These are phyloP conservation scores for Epinephelus lanceolatus DNA, from an alignment of 2,113 vertebrate genomes.

Conservation along the genomic window DNA sequence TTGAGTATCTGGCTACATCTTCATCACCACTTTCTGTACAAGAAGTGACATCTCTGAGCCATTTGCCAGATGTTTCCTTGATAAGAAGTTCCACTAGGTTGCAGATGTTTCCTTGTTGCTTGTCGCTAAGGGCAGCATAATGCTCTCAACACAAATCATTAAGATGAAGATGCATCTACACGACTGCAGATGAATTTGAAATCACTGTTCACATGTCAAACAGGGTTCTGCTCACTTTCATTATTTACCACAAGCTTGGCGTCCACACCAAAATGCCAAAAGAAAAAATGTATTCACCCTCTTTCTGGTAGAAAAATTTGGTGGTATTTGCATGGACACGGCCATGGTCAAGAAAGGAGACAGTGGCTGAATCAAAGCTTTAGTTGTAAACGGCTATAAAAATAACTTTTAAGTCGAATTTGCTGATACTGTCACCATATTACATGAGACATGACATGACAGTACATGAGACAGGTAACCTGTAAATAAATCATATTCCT, in stretches of 20 bases:
- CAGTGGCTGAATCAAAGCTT: neutral
- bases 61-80: slow-evolving; percentile 40
- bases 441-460: no score
- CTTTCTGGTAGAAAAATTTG: neutral
- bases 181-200: neutral
- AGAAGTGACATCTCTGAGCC: slow-evolving; percentile 24
- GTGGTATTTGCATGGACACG: neutral
- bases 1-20: slow-evolving; percentile 12
- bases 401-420: no score
- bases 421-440: no score
- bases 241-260: neutral
- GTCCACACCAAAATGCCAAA: neutral
- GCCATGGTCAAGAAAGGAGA: neutral
- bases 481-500: no score
- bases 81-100: neutral
- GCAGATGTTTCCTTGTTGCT: slow-evolving; percentile 40
- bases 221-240: no score
- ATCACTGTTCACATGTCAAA: neutral
- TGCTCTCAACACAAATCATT: neutral
- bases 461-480: no score
- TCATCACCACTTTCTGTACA: neutral
- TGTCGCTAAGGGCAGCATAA: neutral
- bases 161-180: neutral
- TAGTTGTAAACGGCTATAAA: no score
- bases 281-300: neutral